Base-by-base conservation (phyloP, 2,113 vertebrate species). In the Parotia lawesii region DNA sequence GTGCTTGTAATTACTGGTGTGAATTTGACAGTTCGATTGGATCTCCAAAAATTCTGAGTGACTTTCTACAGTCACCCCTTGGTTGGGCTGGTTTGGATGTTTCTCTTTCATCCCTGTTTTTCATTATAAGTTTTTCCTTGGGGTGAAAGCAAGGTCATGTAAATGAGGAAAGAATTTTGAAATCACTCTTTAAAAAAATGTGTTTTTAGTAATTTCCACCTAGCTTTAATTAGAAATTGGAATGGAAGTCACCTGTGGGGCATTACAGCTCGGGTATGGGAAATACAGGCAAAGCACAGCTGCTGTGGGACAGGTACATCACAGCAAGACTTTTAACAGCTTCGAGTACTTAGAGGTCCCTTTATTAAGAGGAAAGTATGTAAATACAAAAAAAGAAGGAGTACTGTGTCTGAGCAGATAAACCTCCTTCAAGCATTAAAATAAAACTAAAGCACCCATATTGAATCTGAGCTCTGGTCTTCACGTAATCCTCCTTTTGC, bases 241-340 rank as follows among this genome's bases (percentile, higher is more conserved):
- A 70, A 47, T 61, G 35, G 18, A 87, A 53, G 19, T 64, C 15
- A 25, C 11, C 31, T 79, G 22, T 88, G 76, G 33, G 13, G 28
- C 15, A 5, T 38, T 85, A 4, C 12, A 71, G 15, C 21, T 45
- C 0, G 0, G 12, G 10, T 28, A 0, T 29, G 48, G 53, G n/a
- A 87, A 78, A 56, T 7, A 12, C 2, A 67, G 45, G 22, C 28
- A 76, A 23, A 85, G 44, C 6, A 9, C 14, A 71, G 53, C 24
- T 89, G 56, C 40, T 24, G 9, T 51, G 35, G 62, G 50, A 62
- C 74, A 35, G 5, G 40, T 35, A 4, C 57, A 15, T 24, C 77
- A 27, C 35, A 56, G 35, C 28, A 79, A n/a, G 23, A 27, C 35
- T 85, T 91, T 33, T 2, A 61, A 35, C 29, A 61, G 12, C 45